Conservation (phyloP, 2,888 invertebrate genomes). For the Allophyes oxyacanthae region DNA sequence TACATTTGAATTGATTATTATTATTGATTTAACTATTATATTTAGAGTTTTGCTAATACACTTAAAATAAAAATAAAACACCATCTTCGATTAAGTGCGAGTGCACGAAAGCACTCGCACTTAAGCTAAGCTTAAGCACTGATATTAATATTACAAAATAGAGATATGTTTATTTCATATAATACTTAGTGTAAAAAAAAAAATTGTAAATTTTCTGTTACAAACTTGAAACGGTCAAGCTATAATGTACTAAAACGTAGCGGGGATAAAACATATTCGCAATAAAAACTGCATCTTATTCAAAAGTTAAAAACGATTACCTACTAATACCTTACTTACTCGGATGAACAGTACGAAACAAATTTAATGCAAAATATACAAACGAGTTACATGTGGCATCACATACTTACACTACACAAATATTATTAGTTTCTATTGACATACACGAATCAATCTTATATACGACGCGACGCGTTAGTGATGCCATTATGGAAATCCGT, state of each 20-base stretch:
- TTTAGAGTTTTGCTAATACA: conserved; percentile 28
- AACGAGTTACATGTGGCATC: conserved; percentile 16
- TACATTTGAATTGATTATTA: conserved; percentile 40
- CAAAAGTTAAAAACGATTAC: conserved; percentile 13
- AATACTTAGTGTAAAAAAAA: conserved; percentile 25
- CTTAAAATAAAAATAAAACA: conserved; percentile 33
- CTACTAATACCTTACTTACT: conserved; percentile 3
- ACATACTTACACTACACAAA: conserved; percentile 7
- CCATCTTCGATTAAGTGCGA: conserved; percentile 11
- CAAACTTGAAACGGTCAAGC: conserved; percentile 15
- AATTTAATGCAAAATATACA: conserved; percentile 38
- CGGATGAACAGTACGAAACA: background rate
- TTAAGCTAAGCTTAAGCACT: conserved; percentile 1
- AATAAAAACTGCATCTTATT: conserved; percentile 3
- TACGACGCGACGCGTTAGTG: conserved; percentile 28
- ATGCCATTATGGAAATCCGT: conserved; percentile 13
- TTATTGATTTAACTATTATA: conserved; percentile 19
- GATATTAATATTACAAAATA: conserved; percentile 24
- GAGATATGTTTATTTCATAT: conserved; percentile 13
- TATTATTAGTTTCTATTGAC: conserved; percentile 5
- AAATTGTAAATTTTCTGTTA: conserved; percentile 9
- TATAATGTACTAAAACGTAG: conserved; percentile 20
- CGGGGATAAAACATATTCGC: conserved; percentile 16
- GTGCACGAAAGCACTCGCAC: background rate
- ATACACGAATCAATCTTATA: conserved; percentile 15